Evolutionary conservation across 2,797 vertebrate species (phyloP).

Genomic region (Pitangus sulphuratus): DNA sequence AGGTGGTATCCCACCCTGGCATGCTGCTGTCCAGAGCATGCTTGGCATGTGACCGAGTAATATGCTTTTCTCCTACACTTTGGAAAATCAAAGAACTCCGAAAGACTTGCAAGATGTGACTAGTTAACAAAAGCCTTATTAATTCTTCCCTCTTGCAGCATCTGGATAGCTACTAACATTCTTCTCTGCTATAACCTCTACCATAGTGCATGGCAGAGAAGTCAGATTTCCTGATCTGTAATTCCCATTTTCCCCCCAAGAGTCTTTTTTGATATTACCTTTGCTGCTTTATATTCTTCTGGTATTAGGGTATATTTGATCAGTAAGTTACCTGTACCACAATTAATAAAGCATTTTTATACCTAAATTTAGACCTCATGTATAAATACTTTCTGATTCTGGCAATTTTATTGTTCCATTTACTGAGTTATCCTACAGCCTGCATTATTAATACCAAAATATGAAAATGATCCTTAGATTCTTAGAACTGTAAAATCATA

Average conservation of each 20-base stretch:
- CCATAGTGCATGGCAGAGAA: background rate
- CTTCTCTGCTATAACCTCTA: background rate
- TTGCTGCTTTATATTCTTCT: background rate
- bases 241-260: background rate
- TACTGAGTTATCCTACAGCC: background rate
- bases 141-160: background rate
- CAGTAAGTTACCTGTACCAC: background rate
- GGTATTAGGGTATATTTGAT: background rate
- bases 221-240: background rate
- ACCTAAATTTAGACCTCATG: background rate
- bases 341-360: background rate
- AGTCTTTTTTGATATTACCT: background rate
- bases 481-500: background rate
- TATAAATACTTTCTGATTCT: background rate
- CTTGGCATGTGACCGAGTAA: background rate
- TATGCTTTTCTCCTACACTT: background rate
- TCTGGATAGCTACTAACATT: background rate
- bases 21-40: background rate
- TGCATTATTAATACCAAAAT: background rate
- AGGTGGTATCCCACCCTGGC: accelerated
- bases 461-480: background rate
- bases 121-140: background rate
- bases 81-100: background rate
- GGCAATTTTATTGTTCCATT: background rate
- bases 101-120: background rate